Percentiles rank a stretch among this genome's conserved stretches.
Conservation (phyloP, 2,888 invertebrate species). For the Netelia virgata region DNA sequence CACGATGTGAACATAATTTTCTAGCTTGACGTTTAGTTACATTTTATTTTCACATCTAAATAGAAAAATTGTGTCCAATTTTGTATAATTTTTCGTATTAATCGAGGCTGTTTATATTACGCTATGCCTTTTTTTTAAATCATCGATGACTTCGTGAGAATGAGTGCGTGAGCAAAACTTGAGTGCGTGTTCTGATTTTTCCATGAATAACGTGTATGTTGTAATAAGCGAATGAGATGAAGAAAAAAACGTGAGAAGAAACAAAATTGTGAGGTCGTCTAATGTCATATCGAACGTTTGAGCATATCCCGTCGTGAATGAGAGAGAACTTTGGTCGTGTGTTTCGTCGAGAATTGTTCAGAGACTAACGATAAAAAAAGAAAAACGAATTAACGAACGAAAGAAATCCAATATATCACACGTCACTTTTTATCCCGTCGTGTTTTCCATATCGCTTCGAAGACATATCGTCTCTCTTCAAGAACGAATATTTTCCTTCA, state of each 20-base stretch:
- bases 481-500: constrained; percentile 36
- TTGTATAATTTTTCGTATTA: constrained; percentile 7
- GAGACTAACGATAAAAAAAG: constrained; percentile 22
- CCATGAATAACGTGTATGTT: constrained; percentile 36
- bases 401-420: constrained; percentile 29
- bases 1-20: constrained; percentile 32
- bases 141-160: constrained; percentile 14
- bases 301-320: constrained; percentile 44
- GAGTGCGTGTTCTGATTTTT: constrained; percentile 39
- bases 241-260: background rate
- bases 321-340: constrained; percentile 43
- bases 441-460: constrained; percentile 62
- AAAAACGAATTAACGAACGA: background rate
- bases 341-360: constrained; percentile 36
- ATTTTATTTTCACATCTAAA: constrained; percentile 8
- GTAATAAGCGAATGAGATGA: constrained; percentile 32
- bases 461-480: constrained; percentile 59
- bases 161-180: constrained; percentile 20
- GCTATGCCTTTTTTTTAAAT: background rate
- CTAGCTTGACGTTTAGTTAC: constrained; percentile 11
- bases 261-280: constrained; percentile 40
- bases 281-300: constrained; percentile 50
- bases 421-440: constrained; percentile 52
- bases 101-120: constrained; percentile 24
- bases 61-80: constrained; percentile 31